Base-by-base conservation (phyloP, 1,140 invertebrate species). In the Neodiprion lecontei region DNA sequence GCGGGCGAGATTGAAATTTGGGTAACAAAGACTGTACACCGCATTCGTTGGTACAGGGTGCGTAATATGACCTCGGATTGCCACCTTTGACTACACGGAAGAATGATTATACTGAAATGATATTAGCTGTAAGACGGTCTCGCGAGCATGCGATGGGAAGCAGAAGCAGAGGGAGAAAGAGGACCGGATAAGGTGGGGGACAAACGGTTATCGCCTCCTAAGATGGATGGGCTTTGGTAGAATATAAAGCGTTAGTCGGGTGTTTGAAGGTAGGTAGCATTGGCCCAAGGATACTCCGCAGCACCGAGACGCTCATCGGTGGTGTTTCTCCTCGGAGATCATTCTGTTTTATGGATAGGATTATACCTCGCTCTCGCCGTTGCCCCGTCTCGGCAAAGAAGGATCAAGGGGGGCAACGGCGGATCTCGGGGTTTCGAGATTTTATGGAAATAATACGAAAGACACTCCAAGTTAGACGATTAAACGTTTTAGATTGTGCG, bases 201-300 rank as follows among this genome's bases (percentile, higher is more conserved):
- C 73, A 76, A 72, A 48, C n/a, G 72, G 78, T 81, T 78, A 80
- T 80, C 76, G 80, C 74, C 71, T 78, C 76, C 75, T 72, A 74
- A 77, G 80, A 81, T 79, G 77, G 80, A 81, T 81, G 74, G 71
- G 70, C 48, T 50, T 71, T 48, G 70, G 70, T 50, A 71, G 7
- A 71, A 71, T 71, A 71, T 9, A 50, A 71, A 17, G 48, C 70
- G 70, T 71, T 71, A 71, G 40, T 71, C 70, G 47, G 70, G 70
- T 23, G 70, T 71, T 71, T 7, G 70, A 47, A 69, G 67, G 70
- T 9, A 23, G 12, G 21, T 40, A 28, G 48, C 28, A 40, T 40
- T 5, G 5, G 28, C 28, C 28, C 28, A 40, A 40, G 28, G 23
- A 40, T 14, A 61, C 9, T 61, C 53, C n/a, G 8, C 11, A 9